Evolutionary conservation across 2,797 vertebrate species (phyloP), one percentile per base, ranked within the genome.

Genomic region (Ataeniobius toweri): DNA sequence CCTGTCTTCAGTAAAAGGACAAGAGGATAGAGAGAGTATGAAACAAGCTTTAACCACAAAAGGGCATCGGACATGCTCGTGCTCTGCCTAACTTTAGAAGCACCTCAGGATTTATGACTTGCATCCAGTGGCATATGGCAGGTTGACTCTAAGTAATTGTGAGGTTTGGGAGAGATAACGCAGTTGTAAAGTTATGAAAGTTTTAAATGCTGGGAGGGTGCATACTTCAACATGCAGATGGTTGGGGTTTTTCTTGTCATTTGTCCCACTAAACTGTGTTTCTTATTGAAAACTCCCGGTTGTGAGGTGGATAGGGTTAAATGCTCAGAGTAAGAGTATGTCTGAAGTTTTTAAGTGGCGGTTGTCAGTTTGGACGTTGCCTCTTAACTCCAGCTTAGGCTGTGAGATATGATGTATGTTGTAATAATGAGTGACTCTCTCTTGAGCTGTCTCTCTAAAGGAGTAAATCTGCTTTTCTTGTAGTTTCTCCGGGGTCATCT

Each of bases 291-390:
- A 80, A 81, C 73, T 80, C 83, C 79, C 80, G 86, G 36, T 39
- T 50, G 77, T 83, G 83, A 69, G 83, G 76, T 80, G 81, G 78
- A 86, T 44, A 77, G 83, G 81, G 79, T 58, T 79, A 75, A 83
- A 77, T 79, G 81, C 82, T 67, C 59, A 24, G 73, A 22, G 67
- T 75, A 73, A 83, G 83, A 89, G 68, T 72, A 63, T 61, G 85
- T 87, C 88, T 89, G 90, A 91, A 80, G 82, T 78, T 75, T 85
- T 80, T 90, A 94, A 94, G 92, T 90, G 86, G 72, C 26, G 87
- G 88, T 87, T 93, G 90, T 94, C 89, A 91, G 80, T 44, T 82
- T 77, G 26, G 76, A 86, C 58, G n/a, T 74, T 36, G 75, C 78
- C 88, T 88, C 90, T 86, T 85, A 80, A 73, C 81, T 92, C 75